Conservation (phyloP, 2,888 invertebrate genomes). For the Cheiracanthium punctorium region DNA sequence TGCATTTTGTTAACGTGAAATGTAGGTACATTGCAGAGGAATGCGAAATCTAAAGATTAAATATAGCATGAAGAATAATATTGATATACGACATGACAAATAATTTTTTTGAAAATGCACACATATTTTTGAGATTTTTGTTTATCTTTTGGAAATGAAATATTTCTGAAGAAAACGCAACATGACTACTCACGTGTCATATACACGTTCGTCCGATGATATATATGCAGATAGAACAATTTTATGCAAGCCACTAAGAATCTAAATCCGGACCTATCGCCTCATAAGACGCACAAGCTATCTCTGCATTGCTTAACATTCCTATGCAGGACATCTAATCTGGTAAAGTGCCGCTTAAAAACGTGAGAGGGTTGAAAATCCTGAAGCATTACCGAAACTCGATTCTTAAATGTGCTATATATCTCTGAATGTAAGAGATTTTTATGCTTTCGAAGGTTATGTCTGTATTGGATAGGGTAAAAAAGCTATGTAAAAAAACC, state of each 20-base stretch:
- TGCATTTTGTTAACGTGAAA: too few species aligned
- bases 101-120: too few species aligned
- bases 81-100: too few species aligned
- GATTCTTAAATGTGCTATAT: neutral
- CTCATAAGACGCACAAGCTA: neutral
- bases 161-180: too few species aligned
- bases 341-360: slow-evolving; percentile 11
- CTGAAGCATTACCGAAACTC: neutral
- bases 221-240: too few species aligned
- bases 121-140: too few species aligned
- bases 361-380: slow-evolving; percentile 8
- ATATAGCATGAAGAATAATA: too few species aligned
- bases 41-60: too few species aligned
- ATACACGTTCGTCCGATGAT: too few species aligned
- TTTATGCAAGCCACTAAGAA: neutral
- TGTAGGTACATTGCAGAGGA: too few species aligned
- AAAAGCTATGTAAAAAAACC: neutral
- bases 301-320: neutral
- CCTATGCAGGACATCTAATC: slow-evolving; percentile 8
- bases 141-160: too few species aligned
- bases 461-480: neutral
- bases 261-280: neutral
- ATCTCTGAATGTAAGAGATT: neutral
- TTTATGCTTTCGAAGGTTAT: neutral
- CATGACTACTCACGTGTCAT: too few species aligned